phyloP scores from a whole-genome alignment of 2,888 invertebrate species.

The Gisinianus flammeolus region DNA sequence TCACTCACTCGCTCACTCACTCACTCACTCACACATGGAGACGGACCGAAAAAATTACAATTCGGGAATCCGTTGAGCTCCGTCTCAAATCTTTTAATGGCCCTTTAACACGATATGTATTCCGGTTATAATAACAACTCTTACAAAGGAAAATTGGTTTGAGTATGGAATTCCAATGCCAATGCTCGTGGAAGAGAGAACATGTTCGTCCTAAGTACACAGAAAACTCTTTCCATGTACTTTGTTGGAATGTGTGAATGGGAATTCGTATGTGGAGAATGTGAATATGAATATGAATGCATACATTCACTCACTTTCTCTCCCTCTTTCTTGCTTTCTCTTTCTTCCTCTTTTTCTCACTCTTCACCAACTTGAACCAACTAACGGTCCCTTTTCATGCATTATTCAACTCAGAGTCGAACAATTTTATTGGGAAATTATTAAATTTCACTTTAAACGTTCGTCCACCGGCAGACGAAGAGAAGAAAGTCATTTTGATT shows the following conservation, averaged over 20 bases:
- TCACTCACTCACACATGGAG: background rate
- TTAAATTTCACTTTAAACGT: background rate
- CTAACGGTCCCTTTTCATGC: no score
- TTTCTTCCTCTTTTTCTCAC: no score
- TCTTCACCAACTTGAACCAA: no score
- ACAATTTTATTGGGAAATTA: slow-evolving; percentile 8
- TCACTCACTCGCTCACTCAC: no score
- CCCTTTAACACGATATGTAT: slow-evolving; percentile 52
- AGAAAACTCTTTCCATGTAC: background rate
- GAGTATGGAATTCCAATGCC: slow-evolving; percentile 46
- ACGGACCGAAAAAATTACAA: slow-evolving; percentile 28
- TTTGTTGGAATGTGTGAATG: background rate
- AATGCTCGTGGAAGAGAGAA: background rate
- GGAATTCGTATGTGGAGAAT: background rate
- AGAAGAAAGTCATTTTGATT: no score
- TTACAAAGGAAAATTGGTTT: slow-evolving; percentile 49
- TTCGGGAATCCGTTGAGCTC: slow-evolving; percentile 19
- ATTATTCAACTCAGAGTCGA: slow-evolving; percentile 8
- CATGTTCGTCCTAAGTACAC: slow-evolving; percentile 1
- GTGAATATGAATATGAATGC: background rate
- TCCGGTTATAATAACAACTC: slow-evolving; percentile 31
- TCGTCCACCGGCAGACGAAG: background rate
- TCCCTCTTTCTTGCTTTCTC: background rate
- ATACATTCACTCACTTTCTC: no score
- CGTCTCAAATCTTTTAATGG: slow-evolving; percentile 51